Evolutionary conservation across 2,797 vertebrate genomes (phyloP), one percentile per base, ranked within the genome.

Genomic region (Schizopygopsis malacanthus): DNA sequence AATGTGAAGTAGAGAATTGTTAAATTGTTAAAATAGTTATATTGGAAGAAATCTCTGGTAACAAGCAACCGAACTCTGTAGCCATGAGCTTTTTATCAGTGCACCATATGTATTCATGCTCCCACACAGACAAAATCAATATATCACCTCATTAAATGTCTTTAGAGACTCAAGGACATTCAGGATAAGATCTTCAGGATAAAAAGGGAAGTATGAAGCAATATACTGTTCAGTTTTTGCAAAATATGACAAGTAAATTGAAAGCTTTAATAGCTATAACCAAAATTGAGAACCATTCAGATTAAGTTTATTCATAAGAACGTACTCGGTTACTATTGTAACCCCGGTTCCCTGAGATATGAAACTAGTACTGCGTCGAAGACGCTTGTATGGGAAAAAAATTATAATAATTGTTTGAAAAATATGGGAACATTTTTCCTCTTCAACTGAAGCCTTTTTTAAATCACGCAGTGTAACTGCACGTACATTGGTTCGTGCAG

Each of bases 61-160:
- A 63, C 25, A 37, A 22, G 18, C 16, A 45, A 59, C 39, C 25
- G 56, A 28, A 28, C 39, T 81, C 13, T 81, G 47, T 20, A 45
- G 41, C 52, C 52, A 59, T 82, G 25, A 72, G 80, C 28, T 65
- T 67, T 83, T 83, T 75, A 39, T 52, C 13, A 16, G 52, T 50
- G 28, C 41, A 83, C 54, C 56, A 18, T 45, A 25, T 76, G 47
- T 54, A 18, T 50, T 67, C 59, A 47, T 76, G 50, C 75, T 78
- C 79, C 37, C 65, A 70, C 63, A 28, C n/a, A 56, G 65, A 59
- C 52, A 85, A 47, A 79, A 85, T 79, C 82, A 83, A 54, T 77
- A 65, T 25, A 83, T 15, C 43, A 84, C 39, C 65, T 79, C 52
- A 79, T 79, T 71, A 79, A 70, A 56, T 59, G 63, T 56, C 83